Conservation (phyloP, 2,797 vertebrate genomes). For the Hemitrygon akajei region DNA sequence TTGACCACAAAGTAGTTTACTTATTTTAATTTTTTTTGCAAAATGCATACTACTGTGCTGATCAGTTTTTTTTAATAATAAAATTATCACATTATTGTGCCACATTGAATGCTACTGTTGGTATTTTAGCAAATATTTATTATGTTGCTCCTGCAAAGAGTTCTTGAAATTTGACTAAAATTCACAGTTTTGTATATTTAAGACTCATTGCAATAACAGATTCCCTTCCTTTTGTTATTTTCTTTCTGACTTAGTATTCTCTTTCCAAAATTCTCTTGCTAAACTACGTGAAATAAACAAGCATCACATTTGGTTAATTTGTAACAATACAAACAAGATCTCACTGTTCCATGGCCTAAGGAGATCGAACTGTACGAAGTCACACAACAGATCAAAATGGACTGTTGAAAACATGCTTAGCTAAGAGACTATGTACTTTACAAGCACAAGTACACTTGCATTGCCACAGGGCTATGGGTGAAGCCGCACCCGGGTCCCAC, state of each 20-base stretch:
- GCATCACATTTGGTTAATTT: background rate
- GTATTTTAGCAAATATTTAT: background rate
- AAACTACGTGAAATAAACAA: background rate
- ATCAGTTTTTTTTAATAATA: no score
- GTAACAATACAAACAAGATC: background rate
- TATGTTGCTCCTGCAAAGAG: background rate
- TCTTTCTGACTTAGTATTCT: background rate
- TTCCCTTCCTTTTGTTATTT: background rate
- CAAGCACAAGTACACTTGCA: background rate
- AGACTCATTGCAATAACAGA: background rate
- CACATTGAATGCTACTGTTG: background rate
- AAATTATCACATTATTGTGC: background rate
- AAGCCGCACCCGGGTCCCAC: background rate
- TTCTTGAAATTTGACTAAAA: background rate
- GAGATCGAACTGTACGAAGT: background rate
- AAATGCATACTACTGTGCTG: background rate
- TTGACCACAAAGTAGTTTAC: background rate
- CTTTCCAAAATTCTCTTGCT: background rate
- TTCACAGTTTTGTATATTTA: background rate
- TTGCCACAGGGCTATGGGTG: background rate
- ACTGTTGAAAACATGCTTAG: background rate
- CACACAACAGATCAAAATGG: background rate
- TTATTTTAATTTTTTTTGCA: background rate
- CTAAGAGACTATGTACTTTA: background rate
- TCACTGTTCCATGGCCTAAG: background rate